Evolutionary conservation across 2,888 invertebrate species (phyloP).

Genomic region (Lasioglossum leucozonium): DNA sequence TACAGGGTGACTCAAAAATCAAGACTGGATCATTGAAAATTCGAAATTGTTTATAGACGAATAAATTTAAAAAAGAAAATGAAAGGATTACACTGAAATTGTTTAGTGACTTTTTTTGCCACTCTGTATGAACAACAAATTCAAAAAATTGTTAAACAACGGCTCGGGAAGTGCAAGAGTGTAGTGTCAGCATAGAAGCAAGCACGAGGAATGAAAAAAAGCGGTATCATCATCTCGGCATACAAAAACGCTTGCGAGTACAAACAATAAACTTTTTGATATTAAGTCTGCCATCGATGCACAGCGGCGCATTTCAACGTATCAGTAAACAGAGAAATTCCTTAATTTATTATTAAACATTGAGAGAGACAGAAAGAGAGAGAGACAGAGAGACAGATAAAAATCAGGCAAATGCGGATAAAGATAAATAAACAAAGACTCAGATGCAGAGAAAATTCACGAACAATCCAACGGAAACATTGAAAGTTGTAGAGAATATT

Average conservation of each 20-base stretch:
- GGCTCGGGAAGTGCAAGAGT: constrained; percentile 7
- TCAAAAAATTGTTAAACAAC: not conserved
- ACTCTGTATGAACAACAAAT: not conserved
- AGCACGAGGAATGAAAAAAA: not conserved
- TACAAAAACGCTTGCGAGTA: not conserved
- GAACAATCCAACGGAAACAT: constrained; percentile 53
- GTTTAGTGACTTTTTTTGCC: not conserved
- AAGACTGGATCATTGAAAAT: not conserved
- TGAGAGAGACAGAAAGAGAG: constrained; percentile 22
- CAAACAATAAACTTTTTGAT: not conserved
- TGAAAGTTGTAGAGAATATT: constrained; percentile 68
- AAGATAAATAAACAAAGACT: not conserved
- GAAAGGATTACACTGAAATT: not conserved
- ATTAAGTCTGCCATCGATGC: not conserved
- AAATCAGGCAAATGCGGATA: constrained; percentile 21
- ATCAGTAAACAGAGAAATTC: not conserved
- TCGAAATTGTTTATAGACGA: not conserved
- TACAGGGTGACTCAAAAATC: not conserved
- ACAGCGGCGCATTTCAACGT: not conserved
- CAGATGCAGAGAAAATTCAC: constrained; percentile 56
- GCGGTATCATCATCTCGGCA: not conserved
- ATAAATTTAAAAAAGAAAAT: not conserved
- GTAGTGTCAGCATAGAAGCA: constrained; percentile 18
- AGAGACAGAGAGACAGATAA: constrained; percentile 1
- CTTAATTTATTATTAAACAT: not conserved